phyloP scores from a whole-genome alignment of 2,888 invertebrate genomes.

The Cerceris ruficornis region DNA sequence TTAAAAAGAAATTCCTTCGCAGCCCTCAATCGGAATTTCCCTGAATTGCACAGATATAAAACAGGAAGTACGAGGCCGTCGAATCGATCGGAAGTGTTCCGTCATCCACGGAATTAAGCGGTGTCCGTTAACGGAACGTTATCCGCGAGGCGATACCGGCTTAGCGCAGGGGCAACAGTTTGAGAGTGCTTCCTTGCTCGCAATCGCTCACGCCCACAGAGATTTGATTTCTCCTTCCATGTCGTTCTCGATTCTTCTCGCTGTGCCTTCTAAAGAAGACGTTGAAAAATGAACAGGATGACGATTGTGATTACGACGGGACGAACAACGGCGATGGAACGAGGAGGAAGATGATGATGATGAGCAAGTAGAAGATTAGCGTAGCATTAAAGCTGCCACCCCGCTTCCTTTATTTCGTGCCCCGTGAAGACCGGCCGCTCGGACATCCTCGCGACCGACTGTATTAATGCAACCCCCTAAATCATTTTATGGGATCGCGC shows the following conservation, averaged over 20 bases:
- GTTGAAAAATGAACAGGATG: slow-evolving; percentile 70
- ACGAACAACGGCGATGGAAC: slow-evolving; percentile 21
- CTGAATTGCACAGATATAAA: too few relatives aligned
- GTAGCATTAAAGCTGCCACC: slow-evolving; percentile 68
- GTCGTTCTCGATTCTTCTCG: slow-evolving; percentile 61
- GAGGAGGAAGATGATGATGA: slow-evolving; percentile 62
- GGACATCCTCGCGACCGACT: slow-evolving; percentile 48
- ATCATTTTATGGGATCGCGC: slow-evolving; percentile 42
- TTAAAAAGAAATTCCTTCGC: too few relatives aligned
- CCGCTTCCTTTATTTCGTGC: slow-evolving; percentile 61
- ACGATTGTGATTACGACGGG: slow-evolving; percentile 67
- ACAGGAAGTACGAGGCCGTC: too few relatives aligned
- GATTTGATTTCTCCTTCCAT: slow-evolving; percentile 57
- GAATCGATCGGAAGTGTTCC: neutral
- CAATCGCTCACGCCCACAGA: slow-evolving; percentile 56
- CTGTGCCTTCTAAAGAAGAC: slow-evolving; percentile 69
- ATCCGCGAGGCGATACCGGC: slow-evolving; percentile 36
- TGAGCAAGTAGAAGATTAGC: slow-evolving; percentile 69
- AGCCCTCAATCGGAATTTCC: too few relatives aligned
- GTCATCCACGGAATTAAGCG: neutral
- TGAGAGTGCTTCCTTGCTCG: slow-evolving; percentile 18
- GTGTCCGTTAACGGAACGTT: slow-evolving; percentile 22
- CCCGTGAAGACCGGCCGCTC: slow-evolving; percentile 48
- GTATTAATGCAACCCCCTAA: slow-evolving; percentile 53
- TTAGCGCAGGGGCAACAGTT: slow-evolving; percentile 16